Base-by-base conservation (phyloP, 2,113 vertebrate species). In the Sylvietta virens region DNA sequence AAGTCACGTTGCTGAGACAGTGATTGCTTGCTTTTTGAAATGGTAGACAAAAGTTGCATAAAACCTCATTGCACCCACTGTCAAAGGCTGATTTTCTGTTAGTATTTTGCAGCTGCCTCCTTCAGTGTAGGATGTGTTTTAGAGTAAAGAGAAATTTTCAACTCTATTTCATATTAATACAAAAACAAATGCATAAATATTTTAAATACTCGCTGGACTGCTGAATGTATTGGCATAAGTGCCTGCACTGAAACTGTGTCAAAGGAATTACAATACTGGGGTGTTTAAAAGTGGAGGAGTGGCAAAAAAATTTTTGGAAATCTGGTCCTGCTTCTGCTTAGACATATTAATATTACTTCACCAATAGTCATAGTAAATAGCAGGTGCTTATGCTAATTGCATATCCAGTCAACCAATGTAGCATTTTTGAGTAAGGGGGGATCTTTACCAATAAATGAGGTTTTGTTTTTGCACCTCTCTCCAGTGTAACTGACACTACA, bases 361-460 rank as follows among this genome's bases (percentile, higher is more conserved):
- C 1, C 47, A 31, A 65, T 9, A 2, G 28, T 27, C 13, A 5
- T 2, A 56, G 11, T 54, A 60, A 72, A 39, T 40, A 86, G 9
- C 35, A 85, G 23, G 6, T 74, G 19, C 45, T 62, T 74, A 20
- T 71, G 47, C 35, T 92, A 35, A 42, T 47, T 62, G 28, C 18
- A 13, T 66, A 51, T 67, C 37, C 0, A 0, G 21, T 56, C 58
- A 65, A 37, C 15, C n/a, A 73, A 4, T 3, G 0, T 23, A 39
- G 39, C 37, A 20, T 57, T 33, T 82, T 15, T 33, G 15, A 26
- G 5, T 11, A 17, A 23, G 17, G 11, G 3, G 7, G 23, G 18
- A 31, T 56, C 81, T 85, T 84, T 84, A 37, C 35, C 64, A 40
- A 7, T 58, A 66, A 28, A n/a, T 40, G 15, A 62, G 47, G 4